Evolutionary conservation across 2,888 invertebrate genomes (phyloP).

Genomic region (Bembecia ichneumoniformis): DNA sequence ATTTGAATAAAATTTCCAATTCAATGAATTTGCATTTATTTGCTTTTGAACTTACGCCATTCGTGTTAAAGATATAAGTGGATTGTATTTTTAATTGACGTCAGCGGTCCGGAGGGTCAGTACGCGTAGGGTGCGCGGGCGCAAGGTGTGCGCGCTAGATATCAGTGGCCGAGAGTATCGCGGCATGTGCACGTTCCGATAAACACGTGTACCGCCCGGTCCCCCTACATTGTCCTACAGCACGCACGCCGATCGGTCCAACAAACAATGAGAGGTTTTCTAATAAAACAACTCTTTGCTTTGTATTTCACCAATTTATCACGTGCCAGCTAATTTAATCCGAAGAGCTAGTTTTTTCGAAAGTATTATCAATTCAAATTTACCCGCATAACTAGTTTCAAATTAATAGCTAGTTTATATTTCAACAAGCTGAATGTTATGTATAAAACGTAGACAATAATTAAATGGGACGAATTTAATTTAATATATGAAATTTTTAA

Average conservation of each 20-base stretch:
- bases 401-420: too few species aligned
- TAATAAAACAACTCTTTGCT: background rate
- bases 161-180: constrained; percentile 43
- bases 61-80: background rate
- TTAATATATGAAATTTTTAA: too few species aligned
- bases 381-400: too few species aligned
- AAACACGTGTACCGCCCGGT: constrained; percentile 40
- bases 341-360: too few species aligned
- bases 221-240: constrained; percentile 24
- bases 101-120: constrained; percentile 44
- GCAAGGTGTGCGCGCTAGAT: constrained; percentile 61
- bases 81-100: background rate
- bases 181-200: constrained; percentile 61
- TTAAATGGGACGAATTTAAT: too few species aligned
- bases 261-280: constrained; percentile 41
- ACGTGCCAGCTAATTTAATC: too few species aligned
- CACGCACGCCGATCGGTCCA: constrained; percentile 38
- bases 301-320: too few species aligned
- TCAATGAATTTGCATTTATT: background rate
- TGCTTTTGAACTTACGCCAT: constrained; percentile 3
- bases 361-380: too few species aligned
- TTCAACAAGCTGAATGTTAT: too few species aligned
- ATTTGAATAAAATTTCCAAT: background rate
- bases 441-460: too few species aligned
- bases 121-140: constrained; percentile 43